Evolutionary conservation across 1,140 invertebrate genomes (phyloP).

Genomic region (Polypedilum pembai): DNA sequence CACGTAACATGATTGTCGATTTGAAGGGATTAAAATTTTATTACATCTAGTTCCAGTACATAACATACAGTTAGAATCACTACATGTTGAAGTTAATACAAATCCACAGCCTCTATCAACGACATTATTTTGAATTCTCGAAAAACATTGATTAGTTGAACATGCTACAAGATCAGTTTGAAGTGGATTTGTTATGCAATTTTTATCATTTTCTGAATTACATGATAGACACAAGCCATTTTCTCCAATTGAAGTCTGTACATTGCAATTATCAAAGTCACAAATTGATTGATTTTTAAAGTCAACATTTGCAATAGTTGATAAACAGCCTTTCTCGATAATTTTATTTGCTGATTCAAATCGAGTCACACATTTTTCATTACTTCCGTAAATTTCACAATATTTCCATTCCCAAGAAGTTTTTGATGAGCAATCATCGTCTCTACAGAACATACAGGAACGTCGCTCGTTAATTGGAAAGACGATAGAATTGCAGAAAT

Average conservation of each 20-base stretch:
- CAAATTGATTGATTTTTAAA: not conserved
- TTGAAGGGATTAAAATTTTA: not conserved
- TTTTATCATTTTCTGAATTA: not conserved
- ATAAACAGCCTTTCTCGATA: not conserved
- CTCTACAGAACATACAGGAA: not conserved
- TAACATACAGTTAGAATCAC: not conserved
- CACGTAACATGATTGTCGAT: not conserved
- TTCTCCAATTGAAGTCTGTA: not conserved
- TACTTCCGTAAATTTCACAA: not conserved
- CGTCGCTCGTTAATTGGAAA: not conserved
- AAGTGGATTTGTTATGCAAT: not conserved
- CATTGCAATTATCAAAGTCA: slow-evolving; percentile 18
- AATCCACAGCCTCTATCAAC: not conserved
- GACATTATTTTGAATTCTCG: not conserved
- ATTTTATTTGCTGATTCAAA: not conserved
- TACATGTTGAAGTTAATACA: not conserved
- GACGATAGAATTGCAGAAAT: not conserved
- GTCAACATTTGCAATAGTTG: not conserved
- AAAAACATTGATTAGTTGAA: not conserved
- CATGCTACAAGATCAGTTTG: not conserved
- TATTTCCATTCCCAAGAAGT: not conserved
- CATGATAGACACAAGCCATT: not conserved
- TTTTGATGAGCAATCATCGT: not conserved
- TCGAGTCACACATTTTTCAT: not conserved
- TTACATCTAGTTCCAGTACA: not conserved